Evolutionary conservation across 2,797 vertebrate species (phyloP).

Genomic region (Pogoniulus pusillus): DNA sequence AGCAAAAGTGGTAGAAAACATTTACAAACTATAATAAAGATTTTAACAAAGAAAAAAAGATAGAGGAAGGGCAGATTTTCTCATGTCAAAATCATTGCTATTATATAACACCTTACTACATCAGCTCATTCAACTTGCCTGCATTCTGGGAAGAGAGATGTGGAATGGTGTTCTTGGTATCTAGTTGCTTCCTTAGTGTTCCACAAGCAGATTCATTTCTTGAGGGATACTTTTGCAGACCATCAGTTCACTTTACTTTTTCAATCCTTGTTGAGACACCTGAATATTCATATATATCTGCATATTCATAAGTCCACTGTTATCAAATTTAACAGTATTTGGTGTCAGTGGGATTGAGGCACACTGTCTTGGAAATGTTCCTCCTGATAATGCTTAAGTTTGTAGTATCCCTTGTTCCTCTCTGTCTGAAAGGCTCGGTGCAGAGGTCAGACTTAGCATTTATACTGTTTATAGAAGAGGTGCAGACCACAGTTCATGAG

Average conservation of each 20-base stretch:
- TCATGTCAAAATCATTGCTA: not conserved
- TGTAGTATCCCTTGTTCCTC: not conserved
- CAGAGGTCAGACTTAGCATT: not conserved
- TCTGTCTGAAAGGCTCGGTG: not conserved
- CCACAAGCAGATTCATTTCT: not conserved
- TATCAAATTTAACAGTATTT: not conserved
- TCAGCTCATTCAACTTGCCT: not conserved
- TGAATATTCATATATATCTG: not conserved
- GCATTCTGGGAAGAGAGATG: not conserved
- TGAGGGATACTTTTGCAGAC: not conserved
- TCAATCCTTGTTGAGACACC: not conserved
- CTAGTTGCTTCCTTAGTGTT: not conserved
- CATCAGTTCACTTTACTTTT: not conserved
- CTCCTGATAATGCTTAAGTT: not conserved
- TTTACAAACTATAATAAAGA: not conserved
- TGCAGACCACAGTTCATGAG: not conserved
- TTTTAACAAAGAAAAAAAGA: not conserved
- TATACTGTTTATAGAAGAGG: not conserved
- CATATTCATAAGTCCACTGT: no score
- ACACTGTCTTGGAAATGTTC: not conserved
- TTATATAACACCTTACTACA: not conserved
- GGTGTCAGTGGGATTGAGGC: not conserved
- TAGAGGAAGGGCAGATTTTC: not conserved
- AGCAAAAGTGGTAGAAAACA: not conserved
- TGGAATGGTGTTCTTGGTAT: not conserved